Conservation (phyloP, 1,140 invertebrate genomes). For the Trissolcus basalis region DNA sequence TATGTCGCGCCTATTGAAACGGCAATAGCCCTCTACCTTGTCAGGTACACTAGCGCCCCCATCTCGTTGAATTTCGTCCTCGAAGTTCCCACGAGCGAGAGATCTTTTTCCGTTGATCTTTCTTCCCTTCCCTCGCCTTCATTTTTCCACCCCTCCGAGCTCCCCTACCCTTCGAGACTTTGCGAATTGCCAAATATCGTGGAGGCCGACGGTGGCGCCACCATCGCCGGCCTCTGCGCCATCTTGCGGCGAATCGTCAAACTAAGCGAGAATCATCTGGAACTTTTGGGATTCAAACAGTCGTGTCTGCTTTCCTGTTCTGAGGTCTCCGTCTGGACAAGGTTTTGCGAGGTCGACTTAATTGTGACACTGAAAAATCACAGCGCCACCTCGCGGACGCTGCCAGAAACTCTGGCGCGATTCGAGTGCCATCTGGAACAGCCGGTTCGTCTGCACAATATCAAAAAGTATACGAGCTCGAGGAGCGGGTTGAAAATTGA, state of each 20-base stretch:
- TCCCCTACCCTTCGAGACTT: conserved; percentile 65
- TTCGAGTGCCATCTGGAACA: conserved; percentile 92
- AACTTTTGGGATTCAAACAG: conserved; percentile 85
- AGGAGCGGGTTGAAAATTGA: conserved; percentile 71
- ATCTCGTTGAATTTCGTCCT: conserved; percentile 63
- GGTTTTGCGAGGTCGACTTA: conserved; percentile 92
- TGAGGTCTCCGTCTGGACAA: conserved; percentile 92
- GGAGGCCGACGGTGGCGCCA: conserved; percentile 77
- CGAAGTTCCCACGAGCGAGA: not conserved
- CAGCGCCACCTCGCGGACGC: conserved; percentile 44
- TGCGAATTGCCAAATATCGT: conserved; percentile 79
- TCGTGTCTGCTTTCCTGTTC: conserved; percentile 87
- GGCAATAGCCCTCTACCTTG: conserved; percentile 66
- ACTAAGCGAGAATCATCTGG: conserved; percentile 63
- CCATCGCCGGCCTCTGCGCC: conserved; percentile 82
- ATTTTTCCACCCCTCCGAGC: conserved; percentile 52
- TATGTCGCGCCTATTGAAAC: conserved; percentile 73
- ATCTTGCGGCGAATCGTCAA: conserved; percentile 82
- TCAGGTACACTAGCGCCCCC: conserved; percentile 70
- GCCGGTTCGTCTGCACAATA: conserved; percentile 90
- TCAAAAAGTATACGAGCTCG: conserved; percentile 83
- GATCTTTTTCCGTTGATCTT: too few relatives aligned
- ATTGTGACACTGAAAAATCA: conserved; percentile 76
- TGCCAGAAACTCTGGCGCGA: conserved; percentile 81
- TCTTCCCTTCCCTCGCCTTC: not conserved